Percentiles rank a stretch among this genome's conserved stretches.
phyloP scores from a whole-genome alignment of 2,113 vertebrate genomes.

The Calidris pygmaea region DNA sequence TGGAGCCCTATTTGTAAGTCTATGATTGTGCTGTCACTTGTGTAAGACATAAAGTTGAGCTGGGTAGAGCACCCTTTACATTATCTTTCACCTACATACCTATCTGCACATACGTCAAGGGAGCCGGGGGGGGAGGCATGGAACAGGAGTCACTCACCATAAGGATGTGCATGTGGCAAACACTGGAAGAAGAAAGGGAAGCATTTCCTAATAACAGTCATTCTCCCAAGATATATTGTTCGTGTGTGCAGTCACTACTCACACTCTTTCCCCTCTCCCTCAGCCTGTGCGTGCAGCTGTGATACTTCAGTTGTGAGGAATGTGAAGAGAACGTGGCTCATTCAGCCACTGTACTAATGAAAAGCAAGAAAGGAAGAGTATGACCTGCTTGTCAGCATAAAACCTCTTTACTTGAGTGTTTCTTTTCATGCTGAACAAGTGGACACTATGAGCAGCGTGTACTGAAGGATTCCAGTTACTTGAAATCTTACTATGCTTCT shows the following conservation, averaged over 20 bases:
- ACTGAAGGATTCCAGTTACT: neutral
- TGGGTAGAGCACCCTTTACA: neutral
- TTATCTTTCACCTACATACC: neutral
- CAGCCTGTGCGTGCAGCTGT: neutral
- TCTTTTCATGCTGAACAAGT: neutral
- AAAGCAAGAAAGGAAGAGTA: neutral
- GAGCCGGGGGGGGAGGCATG: neutral
- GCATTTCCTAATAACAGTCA: neutral
- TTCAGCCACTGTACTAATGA: neutral
- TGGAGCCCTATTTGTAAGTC: neutral
- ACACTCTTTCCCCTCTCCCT: neutral
- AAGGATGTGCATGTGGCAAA: neutral
- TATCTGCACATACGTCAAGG: neutral
- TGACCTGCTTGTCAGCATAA: neutral
- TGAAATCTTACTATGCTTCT: neutral
- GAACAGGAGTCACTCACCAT: neutral
- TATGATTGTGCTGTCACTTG: neutral
- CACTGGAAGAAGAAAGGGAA: neutral
- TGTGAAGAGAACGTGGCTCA: neutral
- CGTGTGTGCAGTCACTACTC: neutral
- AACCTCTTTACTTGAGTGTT: neutral
- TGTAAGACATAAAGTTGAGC: neutral
- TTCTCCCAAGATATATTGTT: neutral
- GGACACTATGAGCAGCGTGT: neutral
- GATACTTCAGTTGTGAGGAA: neutral